Evolutionary conservation across 53 echinoderm and acorn worm species (phyloP), one percentile per base, ranked within the genome.

Genomic region (Apostichopus leukothele): DNA sequence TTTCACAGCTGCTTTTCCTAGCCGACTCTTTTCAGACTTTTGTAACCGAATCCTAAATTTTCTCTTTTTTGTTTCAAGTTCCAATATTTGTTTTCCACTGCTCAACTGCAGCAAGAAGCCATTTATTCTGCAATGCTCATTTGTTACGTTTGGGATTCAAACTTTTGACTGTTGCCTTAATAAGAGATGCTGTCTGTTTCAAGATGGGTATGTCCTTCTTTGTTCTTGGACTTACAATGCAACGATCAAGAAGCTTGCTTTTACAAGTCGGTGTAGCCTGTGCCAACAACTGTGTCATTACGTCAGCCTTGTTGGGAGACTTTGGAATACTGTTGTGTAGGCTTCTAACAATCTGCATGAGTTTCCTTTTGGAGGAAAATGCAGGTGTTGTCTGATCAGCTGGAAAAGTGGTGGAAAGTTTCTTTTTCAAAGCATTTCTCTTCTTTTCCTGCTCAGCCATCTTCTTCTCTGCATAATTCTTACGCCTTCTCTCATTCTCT

Each of bases 281-380:
- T 51, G 67, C 50, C 68, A 74, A 74, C 61, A 89, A 18, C 59
- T 83, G 39, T 81, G 83, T 89, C 75, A 91, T 73, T 67, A 91
- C 91, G 50, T 91, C 88, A 53, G 88, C 89, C 79, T 91, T 89
- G 22, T 88, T 57, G 8, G 51, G 26, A 54, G 79, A 73, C 73
- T 89, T 89, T 53, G 91, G 91, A 89, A 91, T 89, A 50, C 73
- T 83, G 53, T 80, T 51, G 74, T 91, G 19, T n/a, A 89, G 83
- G 50, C 76, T 73, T 25, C 60, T 61, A 73, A 83, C 84, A 22
- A 83, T 89, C 83, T 89, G 52, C n/a, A 75, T 74, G 53, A 88
- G 16, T 52, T 5, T 52, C 27, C 55, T 55, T 9, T 9, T 55
- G 7, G 55, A 55, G 9, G 55, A 6, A 55, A 55, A 55, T 8